Conservation (phyloP, 2,113 vertebrate genomes). For the Spheniscus mendiculus region DNA sequence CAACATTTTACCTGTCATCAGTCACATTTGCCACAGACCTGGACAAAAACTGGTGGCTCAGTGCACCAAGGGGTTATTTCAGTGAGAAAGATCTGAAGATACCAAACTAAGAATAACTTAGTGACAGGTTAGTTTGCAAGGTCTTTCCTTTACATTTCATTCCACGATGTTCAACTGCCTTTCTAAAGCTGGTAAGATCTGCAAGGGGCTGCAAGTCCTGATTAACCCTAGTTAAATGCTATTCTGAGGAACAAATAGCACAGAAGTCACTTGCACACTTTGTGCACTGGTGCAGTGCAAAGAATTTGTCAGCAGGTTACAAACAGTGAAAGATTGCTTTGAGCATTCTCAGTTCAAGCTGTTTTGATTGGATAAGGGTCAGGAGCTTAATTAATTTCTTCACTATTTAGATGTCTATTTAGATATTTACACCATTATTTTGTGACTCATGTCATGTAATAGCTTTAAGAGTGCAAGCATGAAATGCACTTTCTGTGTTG, state of each 20-base stretch:
- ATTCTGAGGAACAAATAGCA: not conserved
- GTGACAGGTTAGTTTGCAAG: not conserved
- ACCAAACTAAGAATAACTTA: not conserved
- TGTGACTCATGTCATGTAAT: not conserved
- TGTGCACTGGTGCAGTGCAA: not conserved
- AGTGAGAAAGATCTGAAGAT: not conserved
- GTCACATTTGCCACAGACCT: not conserved
- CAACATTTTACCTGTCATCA: not conserved
- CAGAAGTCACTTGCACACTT: not conserved
- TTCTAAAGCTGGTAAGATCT: not conserved
- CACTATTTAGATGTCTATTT: not conserved
- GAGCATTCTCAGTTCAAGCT: not conserved
- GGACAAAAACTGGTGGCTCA: not conserved
- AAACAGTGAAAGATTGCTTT: not conserved
- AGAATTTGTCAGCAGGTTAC: not conserved
- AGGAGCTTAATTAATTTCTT: not conserved
- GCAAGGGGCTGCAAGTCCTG: not conserved
- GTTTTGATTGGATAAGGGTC: not conserved
- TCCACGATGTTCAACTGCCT: not conserved
- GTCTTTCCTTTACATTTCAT: not conserved
- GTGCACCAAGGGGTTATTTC: not conserved
- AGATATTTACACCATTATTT: not conserved
- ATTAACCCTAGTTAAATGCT: not conserved
- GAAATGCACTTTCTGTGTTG: not conserved
- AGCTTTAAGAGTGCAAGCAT: not conserved